phyloP scores from a whole-genome alignment of 2,113 vertebrate genomes.

The Sinosuthora webbiana region DNA sequence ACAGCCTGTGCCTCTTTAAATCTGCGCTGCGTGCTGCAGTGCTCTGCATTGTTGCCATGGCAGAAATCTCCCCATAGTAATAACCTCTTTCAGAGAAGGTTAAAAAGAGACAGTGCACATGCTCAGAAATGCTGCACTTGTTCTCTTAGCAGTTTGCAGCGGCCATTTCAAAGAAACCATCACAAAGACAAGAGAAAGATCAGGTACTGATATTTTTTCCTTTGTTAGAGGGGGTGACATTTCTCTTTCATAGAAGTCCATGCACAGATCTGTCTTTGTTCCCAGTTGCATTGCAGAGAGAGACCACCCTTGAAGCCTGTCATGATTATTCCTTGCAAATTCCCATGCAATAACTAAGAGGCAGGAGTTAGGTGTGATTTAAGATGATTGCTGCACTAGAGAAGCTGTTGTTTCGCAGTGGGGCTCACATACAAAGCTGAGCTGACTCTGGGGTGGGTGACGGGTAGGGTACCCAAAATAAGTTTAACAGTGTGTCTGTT shows the following conservation, averaged over 20 bases:
- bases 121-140: slow-evolving; percentile 67
- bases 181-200: slow-evolving; percentile 60
- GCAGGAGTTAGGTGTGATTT: not conserved
- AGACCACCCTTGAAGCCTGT: not conserved
- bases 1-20: slow-evolving; percentile 46
- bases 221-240: slow-evolving; percentile 33
- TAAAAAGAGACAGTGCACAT: slow-evolving; percentile 66
- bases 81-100: slow-evolving; percentile 67
- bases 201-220: slow-evolving; percentile 62
- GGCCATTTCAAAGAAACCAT: slow-evolving; percentile 71
- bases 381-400: not conserved
- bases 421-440: not conserved
- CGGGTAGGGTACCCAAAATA: not conserved
- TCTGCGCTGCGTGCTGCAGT: slow-evolving; percentile 40
- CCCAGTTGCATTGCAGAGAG: not conserved
- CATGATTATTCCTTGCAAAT: not conserved
- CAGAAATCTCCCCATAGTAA: slow-evolving; percentile 69
- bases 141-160: slow-evolving; percentile 60
- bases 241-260: not conserved
- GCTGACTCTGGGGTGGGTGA: not conserved
- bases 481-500: not conserved
- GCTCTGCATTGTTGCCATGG: slow-evolving; percentile 73
- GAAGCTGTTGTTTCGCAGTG: not conserved
- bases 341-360: not conserved
- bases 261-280: not conserved